These are phyloP conservation scores for Onychomys leucogaster DNA, from an alignment of 2,797 vertebrate species.

Conservation along the genomic window DNA sequence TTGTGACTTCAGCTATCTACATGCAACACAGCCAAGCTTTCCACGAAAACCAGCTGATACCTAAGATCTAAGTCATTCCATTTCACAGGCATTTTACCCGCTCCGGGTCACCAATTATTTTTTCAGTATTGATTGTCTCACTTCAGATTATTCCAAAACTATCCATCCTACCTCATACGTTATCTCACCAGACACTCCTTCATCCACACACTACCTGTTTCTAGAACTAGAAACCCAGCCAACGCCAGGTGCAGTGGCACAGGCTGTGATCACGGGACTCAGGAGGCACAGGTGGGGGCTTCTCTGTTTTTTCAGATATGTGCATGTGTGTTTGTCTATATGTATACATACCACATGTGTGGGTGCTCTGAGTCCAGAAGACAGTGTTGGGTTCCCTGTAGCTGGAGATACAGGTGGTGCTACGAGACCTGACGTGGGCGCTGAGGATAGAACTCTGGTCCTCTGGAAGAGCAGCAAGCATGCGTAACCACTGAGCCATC, in stretches of 20 bases:
- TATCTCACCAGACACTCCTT: slow-evolving; percentile 40
- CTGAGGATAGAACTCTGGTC: not conserved
- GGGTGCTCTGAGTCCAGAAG: not conserved
- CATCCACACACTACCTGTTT: not conserved
- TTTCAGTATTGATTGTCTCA: slow-evolving; percentile 33
- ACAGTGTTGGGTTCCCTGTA: not conserved
- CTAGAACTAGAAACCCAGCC: not conserved
- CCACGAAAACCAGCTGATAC: not conserved
- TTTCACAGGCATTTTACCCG: slow-evolving; percentile 56
- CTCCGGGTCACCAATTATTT: slow-evolving; percentile 47
- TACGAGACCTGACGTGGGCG: not conserved
- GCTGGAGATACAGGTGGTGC: not conserved
- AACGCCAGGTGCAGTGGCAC: not conserved
- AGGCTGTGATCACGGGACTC: not conserved
- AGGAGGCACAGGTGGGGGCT: not conserved
- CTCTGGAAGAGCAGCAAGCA: not conserved
- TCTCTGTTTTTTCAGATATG: not conserved
- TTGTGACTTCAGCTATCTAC: not conserved
- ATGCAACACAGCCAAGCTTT: not conserved
- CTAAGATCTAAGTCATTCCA: slow-evolving; percentile 17
- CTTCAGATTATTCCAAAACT: slow-evolving; percentile 7
- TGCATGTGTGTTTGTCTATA: not conserved
- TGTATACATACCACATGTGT: not conserved
- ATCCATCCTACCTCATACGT: not conserved
- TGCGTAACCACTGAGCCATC: not conserved